These are phyloP conservation scores for Phenganax subtilis DNA, from an alignment of 92 coral and sea anemone genomes.

Conservation along the genomic window DNA sequence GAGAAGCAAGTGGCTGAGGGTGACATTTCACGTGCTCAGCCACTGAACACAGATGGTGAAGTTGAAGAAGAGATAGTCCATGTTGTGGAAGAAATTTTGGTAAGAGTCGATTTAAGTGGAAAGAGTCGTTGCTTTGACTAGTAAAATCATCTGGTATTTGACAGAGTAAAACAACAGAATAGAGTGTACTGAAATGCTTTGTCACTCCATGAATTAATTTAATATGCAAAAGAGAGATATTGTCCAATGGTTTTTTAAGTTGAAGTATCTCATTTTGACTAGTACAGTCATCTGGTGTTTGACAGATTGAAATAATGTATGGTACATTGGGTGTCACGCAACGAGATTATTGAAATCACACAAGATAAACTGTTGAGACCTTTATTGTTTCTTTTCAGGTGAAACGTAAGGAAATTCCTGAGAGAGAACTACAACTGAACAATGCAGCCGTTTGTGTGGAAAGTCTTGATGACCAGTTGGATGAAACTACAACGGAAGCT, in stretches of 20 bases:
- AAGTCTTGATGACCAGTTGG: constrained; percentile 12
- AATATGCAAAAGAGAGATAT: too few species aligned
- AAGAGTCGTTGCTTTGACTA: too few species aligned
- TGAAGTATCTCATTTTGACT: neutral
- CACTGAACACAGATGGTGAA: neutral
- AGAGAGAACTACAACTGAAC: constrained; percentile 10
- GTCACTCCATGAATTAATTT: neutral
- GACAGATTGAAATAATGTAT: too few species aligned
- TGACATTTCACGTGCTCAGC: constrained; percentile 1
- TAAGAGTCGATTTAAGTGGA: neutral
- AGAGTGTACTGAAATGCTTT: too few species aligned
- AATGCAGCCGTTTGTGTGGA: neutral
- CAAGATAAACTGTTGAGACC: too few species aligned
- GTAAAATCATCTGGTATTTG: too few species aligned
- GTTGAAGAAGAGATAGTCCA: constrained; percentile 35
- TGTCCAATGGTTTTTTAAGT: too few species aligned
- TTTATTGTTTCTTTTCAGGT: neutral
- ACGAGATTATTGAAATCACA: too few species aligned
- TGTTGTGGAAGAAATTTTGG: constrained; percentile 36
- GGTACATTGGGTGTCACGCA: too few species aligned
- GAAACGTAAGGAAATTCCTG: constrained; percentile 27
- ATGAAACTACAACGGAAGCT: constrained; percentile 3
- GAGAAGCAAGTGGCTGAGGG: neutral
- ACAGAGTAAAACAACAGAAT: too few species aligned
- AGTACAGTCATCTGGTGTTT: too few species aligned